Conservation (phyloP, 92 coral and sea anemone species). For the Nematostella vectensis region DNA sequence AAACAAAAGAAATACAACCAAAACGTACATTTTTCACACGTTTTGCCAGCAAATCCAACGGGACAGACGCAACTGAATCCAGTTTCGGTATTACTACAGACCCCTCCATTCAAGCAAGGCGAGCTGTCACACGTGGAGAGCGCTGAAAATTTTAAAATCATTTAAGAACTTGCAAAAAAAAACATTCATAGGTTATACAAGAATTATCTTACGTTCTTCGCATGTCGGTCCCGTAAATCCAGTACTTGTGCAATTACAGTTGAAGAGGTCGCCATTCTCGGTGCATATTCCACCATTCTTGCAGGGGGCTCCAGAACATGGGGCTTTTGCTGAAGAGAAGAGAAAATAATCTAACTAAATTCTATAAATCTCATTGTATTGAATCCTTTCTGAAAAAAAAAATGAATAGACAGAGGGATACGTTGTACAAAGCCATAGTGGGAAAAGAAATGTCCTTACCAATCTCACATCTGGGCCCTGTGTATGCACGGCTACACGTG, state of each 20-base stretch:
- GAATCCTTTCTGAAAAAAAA: no score
- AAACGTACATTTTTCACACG: constrained; percentile 17
- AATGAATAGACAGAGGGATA: no score
- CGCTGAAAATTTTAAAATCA: no score
- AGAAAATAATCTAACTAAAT: no score
- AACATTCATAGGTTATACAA: no score
- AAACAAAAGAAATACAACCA: no score
- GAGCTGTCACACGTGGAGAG: constrained; percentile 15
- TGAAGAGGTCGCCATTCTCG: neutral
- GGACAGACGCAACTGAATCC: constrained; percentile 12
- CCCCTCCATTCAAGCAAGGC: constrained; percentile 10
- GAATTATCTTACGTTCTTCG: neutral
- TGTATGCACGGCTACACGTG: neutral
- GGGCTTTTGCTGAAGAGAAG: neutral
- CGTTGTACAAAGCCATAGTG: no score
- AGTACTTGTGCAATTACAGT: neutral
- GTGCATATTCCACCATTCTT: neutral
- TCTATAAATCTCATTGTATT: no score
- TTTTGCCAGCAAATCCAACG: constrained; percentile 2
- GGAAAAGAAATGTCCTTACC: no score
- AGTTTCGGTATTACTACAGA: neutral
- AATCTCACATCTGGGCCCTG: neutral
- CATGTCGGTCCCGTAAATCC: neutral
- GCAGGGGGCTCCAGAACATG: neutral
- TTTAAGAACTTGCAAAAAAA: no score